These are phyloP conservation scores for Dorcus parallelipipedus DNA, from an alignment of 2,888 invertebrate genomes.

Conservation along the genomic window DNA sequence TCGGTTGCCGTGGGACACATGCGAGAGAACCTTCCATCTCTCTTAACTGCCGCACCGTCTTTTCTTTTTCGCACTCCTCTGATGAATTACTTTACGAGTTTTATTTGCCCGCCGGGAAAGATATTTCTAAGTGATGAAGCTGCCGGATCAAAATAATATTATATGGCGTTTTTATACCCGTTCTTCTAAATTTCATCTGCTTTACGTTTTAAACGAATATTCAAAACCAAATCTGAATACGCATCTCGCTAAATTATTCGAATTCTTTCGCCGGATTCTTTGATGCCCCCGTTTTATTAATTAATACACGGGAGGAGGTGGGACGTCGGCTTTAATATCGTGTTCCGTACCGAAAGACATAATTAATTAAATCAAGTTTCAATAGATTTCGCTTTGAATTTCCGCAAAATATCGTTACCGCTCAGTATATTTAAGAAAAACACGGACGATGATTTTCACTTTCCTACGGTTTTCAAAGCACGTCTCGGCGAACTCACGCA, in stretches of 20 bases:
- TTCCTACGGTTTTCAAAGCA: too few relatives aligned
- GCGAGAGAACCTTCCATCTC: slow-evolving; percentile 16
- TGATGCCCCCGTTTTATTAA: background rate
- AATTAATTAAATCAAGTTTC: too few relatives aligned
- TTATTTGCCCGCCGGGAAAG: slow-evolving; percentile 31
- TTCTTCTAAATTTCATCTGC: slow-evolving; percentile 13
- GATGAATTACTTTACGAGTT: slow-evolving; percentile 34
- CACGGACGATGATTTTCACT: too few relatives aligned
- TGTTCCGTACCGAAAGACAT: too few relatives aligned
- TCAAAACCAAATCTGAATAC: slow-evolving; percentile 5
- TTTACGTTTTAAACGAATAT: slow-evolving; percentile 11
- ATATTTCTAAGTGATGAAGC: slow-evolving; percentile 34
- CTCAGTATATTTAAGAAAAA: too few relatives aligned
- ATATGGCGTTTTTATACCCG: slow-evolving; percentile 23
- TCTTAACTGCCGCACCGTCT: slow-evolving; percentile 9
- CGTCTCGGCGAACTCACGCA: too few relatives aligned
- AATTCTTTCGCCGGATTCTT: slow-evolving; percentile 1
- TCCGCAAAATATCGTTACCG: too few relatives aligned
- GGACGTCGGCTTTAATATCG: too few relatives aligned
- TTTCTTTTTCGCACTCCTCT: slow-evolving; percentile 11
- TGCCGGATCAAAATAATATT: slow-evolving; percentile 33
- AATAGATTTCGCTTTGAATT: too few relatives aligned
- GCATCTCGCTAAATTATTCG: slow-evolving; percentile 1
- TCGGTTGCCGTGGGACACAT: slow-evolving; percentile 11
- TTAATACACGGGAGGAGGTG: too few relatives aligned